Conservation (phyloP, 2,797 vertebrate species). For the Melanotaenia maccullochi region DNA sequence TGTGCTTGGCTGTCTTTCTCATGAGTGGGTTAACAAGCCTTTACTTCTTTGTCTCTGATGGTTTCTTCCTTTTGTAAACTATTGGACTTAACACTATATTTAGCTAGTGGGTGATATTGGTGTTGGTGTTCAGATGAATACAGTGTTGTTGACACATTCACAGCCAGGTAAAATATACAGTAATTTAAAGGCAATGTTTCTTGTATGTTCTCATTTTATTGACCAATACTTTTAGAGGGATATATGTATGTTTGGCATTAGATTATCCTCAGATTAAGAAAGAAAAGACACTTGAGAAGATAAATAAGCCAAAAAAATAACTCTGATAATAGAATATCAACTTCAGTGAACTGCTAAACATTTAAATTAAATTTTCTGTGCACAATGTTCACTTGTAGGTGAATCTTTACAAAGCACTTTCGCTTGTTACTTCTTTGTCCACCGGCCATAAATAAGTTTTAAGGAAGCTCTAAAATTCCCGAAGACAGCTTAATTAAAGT, state of each 20-base stretch:
- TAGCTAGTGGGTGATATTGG: neutral
- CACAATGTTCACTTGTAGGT: neutral
- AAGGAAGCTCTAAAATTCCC: neutral
- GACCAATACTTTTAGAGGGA: neutral
- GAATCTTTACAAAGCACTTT: neutral
- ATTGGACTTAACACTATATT: neutral
- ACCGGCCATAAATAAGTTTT: neutral
- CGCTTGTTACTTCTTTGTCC: neutral
- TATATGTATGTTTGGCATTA: neutral
- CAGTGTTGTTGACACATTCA: neutral
- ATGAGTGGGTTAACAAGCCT: conserved; percentile 32
- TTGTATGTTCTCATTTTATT: neutral
- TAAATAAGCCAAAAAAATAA: neutral
- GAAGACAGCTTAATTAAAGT: neutral
- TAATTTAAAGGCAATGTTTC: neutral
- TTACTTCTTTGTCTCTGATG: conserved; percentile 1
- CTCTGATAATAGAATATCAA: neutral
- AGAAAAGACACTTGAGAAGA: neutral
- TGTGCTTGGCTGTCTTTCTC: conserved; percentile 61
- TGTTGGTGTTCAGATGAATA: neutral
- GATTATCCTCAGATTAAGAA: neutral
- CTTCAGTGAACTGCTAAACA: neutral
- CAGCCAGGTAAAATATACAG: neutral
- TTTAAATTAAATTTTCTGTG: neutral
- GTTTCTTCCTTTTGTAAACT: conserved; percentile 9